Evolutionary conservation across 2,797 vertebrate genomes (phyloP).

Genomic region (Propithecus perrieri): DNA sequence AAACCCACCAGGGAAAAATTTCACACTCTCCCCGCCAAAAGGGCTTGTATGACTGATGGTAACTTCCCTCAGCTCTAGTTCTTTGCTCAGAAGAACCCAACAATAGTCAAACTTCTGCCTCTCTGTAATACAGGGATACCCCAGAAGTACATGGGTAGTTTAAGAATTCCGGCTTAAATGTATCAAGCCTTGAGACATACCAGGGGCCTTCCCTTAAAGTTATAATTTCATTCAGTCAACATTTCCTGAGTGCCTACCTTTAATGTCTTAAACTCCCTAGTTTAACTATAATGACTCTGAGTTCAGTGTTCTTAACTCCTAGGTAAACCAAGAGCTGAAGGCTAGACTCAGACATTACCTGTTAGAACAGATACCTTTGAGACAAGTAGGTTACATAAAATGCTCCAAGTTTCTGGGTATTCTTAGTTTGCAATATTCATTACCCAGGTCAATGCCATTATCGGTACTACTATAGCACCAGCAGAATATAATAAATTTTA

Average conservation of each 20-base stretch:
- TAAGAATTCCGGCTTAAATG: neutral
- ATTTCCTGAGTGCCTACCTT: neutral
- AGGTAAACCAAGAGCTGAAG: conserved; percentile 1
- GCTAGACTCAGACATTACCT: neutral
- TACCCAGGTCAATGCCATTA: conserved; percentile 17
- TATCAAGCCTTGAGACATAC: neutral
- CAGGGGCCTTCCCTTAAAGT: neutral
- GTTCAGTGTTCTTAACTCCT: neutral
- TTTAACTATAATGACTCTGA: conserved; percentile 10
- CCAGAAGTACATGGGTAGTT: neutral
- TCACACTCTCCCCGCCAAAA: neutral
- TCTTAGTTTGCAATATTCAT: neutral
- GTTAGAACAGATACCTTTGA: conserved; percentile 3
- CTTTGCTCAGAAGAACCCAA: neutral
- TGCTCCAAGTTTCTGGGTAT: neutral
- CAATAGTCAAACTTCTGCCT: neutral
- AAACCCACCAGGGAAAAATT: neutral
- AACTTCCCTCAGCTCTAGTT: neutral
- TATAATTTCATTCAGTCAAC: neutral
- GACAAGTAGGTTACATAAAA: conserved; percentile 43
- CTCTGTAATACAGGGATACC: neutral
- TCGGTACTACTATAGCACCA: neutral
- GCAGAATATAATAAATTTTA: neutral
- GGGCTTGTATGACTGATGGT: neutral
- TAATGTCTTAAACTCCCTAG: neutral